A percentile compares a stretch with the other conserved stretches of the same genome.
Evolutionary conservation across 64 coral and sea anemone genomes (phyloP).

Genomic region (Montipora capricornis): DNA sequence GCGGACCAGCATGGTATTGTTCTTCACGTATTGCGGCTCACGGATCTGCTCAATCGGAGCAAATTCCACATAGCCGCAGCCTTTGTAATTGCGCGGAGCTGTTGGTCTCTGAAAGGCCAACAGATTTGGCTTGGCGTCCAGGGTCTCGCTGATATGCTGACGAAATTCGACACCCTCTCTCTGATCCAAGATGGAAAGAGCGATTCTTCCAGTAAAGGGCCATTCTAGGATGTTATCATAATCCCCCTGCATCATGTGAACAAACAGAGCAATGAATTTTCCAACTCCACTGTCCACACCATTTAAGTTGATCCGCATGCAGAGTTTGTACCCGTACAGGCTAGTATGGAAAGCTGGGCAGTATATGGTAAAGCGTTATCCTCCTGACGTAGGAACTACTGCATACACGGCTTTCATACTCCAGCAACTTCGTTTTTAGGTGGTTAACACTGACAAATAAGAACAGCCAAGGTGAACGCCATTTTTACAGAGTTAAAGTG

Average conservation of each 20-base stretch:
- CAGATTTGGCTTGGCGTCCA: conserved; percentile 86
- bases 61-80: conserved; percentile 95
- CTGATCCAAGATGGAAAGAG: conserved; percentile 92
- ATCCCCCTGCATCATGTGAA: conserved; percentile 94
- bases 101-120: conserved; percentile 91
- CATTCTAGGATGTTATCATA: conserved; percentile 87
- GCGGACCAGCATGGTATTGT: conserved; percentile 81
- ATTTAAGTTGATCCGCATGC: conserved; percentile 80
- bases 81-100: conserved; percentile 87
- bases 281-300: conserved; percentile 84
- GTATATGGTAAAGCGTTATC: too few relatives aligned
- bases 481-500: too few relatives aligned
- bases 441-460: too few relatives aligned
- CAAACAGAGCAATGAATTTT: conserved; percentile 74
- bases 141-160: conserved; percentile 92
- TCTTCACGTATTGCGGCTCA: conserved; percentile 83
- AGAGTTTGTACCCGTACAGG: conserved; percentile 80
- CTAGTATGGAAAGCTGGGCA: conserved; percentile 81
- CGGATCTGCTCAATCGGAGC: conserved; percentile 82
- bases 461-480: too few relatives aligned
- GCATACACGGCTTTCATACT: too few relatives aligned
- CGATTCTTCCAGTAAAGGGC: conserved; percentile 90
- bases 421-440: too few relatives aligned
- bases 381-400: too few relatives aligned
- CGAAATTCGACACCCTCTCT: conserved; percentile 79